Evolutionary conservation across 2,113 vertebrate species (phyloP).

Genomic region (Sander lucioperca): DNA sequence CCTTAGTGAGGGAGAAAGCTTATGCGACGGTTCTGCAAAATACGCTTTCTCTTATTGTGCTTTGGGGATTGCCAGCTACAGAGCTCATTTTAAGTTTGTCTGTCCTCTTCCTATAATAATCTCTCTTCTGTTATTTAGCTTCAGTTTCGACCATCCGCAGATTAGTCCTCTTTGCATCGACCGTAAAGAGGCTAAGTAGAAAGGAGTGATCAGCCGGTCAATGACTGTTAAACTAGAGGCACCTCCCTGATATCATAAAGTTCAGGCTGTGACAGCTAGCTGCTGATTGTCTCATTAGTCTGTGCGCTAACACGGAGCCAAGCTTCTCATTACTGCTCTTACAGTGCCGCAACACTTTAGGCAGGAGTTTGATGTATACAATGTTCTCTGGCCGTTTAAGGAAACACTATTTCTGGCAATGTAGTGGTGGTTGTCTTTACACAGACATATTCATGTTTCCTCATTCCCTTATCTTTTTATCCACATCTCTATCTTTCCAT

Average conservation of each 20-base stretch:
- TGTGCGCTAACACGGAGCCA: neutral
- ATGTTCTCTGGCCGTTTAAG: constrained; percentile 24
- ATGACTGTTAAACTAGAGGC: constrained; percentile 43
- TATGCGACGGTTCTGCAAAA: neutral
- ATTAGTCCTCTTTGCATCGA: constrained; percentile 17
- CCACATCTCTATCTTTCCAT: neutral
- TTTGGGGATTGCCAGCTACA: neutral
- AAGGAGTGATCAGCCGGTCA: constrained; percentile 32
- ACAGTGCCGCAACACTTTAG: constrained; percentile 35
- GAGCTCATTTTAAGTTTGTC: constrained; percentile 14
- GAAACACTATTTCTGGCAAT: neutral
- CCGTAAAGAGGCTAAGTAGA: constrained; percentile 11
- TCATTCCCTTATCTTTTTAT: neutral
- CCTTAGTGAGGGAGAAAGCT: neutral
- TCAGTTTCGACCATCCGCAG: constrained; percentile 6
- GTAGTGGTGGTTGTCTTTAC: neutral
- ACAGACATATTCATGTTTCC: neutral
- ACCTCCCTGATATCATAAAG: constrained; percentile 53
- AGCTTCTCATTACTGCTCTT: constrained; percentile 23
- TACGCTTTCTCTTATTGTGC: neutral
- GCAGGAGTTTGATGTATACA: constrained; percentile 30
- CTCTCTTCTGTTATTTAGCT: neutral
- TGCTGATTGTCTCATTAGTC: constrained; percentile 56
- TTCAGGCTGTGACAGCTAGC: constrained; percentile 30
- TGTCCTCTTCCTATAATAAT: neutral